Percentiles rank a stretch among this genome's conserved stretches.
Evolutionary conservation across 2,113 vertebrate species (phyloP).

Genomic region (Chlorodrepanis virens): DNA sequence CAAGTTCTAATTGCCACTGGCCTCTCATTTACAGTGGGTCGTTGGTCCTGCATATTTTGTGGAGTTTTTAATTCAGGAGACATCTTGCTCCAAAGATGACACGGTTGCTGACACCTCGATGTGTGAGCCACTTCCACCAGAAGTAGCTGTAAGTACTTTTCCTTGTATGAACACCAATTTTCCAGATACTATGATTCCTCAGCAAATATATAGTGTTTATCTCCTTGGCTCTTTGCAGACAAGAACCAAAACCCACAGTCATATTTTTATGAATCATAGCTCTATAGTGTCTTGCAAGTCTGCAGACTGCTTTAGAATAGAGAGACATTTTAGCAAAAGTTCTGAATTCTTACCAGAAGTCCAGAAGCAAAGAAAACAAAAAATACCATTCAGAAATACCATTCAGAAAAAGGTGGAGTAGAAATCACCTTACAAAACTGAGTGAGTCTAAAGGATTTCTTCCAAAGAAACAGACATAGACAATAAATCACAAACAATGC

Average conservation of each 20-base stretch:
- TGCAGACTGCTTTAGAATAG: not conserved
- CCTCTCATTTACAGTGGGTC: constrained; percentile 54
- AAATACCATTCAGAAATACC: not conserved
- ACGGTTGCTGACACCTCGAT: not conserved
- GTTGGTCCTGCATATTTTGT: constrained; percentile 26
- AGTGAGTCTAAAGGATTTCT: not conserved
- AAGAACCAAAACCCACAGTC: not conserved
- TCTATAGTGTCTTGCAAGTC: not conserved
- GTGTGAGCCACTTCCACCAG: not conserved
- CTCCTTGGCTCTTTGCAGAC: not conserved
- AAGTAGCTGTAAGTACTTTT: constrained; percentile 32
- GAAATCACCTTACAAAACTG: not conserved
- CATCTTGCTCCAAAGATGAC: constrained; percentile 41
- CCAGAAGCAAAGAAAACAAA: not conserved
- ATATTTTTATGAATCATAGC: not conserved
- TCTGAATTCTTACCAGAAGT: not conserved
- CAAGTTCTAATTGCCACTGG: not conserved
- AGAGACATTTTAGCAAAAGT: not conserved
- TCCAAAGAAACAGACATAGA: not conserved
- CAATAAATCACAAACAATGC: not conserved
- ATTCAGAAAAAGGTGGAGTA: not conserved
- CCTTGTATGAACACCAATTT: not conserved
- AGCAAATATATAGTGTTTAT: not conserved
- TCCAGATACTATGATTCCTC: not conserved
- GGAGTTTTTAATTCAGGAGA: constrained; percentile 68